These are phyloP conservation scores for Buathra laborator DNA, from an alignment of 2,888 invertebrate species.

Conservation along the genomic window DNA sequence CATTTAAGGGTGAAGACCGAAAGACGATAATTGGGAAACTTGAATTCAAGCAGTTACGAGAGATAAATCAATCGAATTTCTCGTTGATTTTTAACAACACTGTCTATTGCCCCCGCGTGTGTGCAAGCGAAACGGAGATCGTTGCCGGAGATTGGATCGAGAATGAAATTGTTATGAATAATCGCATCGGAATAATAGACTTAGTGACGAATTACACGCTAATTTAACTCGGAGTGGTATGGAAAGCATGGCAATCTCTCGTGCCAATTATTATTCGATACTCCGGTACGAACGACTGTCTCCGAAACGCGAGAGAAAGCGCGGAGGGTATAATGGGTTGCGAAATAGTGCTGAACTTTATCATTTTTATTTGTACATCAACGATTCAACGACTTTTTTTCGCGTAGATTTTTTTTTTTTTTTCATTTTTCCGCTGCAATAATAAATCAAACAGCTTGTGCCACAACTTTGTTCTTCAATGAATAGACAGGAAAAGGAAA, in stretches of 20 bases:
- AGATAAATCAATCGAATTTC: slow-evolving; percentile 23
- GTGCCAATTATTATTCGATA: slow-evolving; percentile 53
- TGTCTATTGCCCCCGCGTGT: neutral
- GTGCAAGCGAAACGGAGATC: slow-evolving; percentile 1
- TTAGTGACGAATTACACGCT: slow-evolving; percentile 53
- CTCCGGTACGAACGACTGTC: neutral
- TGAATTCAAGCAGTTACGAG: neutral
- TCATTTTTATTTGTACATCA: slow-evolving; percentile 32
- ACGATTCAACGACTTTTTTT: neutral
- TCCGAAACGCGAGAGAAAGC: neutral
- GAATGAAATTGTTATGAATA: slow-evolving; percentile 57
- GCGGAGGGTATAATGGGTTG: neutral
- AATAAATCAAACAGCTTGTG: slow-evolving; percentile 23
- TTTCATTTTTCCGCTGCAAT: slow-evolving; percentile 17
- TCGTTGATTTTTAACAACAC: slow-evolving; percentile 26
- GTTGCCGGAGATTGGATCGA: neutral
- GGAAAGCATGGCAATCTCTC: slow-evolving; percentile 37
- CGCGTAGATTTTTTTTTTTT: neutral
- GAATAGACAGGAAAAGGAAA: neutral
- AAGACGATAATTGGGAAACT: neutral
- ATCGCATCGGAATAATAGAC: slow-evolving; percentile 52
- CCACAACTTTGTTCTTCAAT: slow-evolving; percentile 19
- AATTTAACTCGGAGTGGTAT: slow-evolving; percentile 40
- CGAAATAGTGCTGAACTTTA: neutral
- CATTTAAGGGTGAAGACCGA: neutral